Base-by-base conservation (phyloP, 2,797 vertebrate species). In the Hapalemur alaotrensis region DNA sequence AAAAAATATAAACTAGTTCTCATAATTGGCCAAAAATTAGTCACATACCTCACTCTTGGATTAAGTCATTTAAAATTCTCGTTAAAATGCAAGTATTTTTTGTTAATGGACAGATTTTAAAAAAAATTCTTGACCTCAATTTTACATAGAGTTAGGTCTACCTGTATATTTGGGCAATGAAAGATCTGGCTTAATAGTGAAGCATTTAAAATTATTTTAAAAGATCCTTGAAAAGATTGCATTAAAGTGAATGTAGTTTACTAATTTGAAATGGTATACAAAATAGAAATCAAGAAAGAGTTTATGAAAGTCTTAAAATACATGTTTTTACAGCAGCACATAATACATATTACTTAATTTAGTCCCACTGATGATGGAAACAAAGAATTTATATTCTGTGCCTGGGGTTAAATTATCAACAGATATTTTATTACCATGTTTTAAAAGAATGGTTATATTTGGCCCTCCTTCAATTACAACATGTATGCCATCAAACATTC, bases 401-500 rank as follows among this genome's bases (percentile, higher is more conserved):
- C 99, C 99, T 25, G 99, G 98, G 83, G 92, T 98, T 94, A 99
- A 98, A 89, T 98, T 98, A 84, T 87, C 96, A 57, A 99, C 25
- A 15, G 89, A 96, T 93, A 98, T 93, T 95, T 98, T 98, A 23
- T 97, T 96, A 96, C 98, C 95, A 0, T 70, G 97, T 32, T 97
- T 83, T 80, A 98, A 95, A 91, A 98, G 83, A 35, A 97, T 94
- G 7, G 98, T 98, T 91, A 95, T 93, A 80, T 98, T 98, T 88
- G 95, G 98, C 14, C 97, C 96, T 93, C 92, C 96, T 85, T 97
- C 97, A 22, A 35, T 97, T 93, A 85, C 97, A 98, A 99, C 94
- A 95, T 97, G 97, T 67, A 99, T 59, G 4, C 99, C 99, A 97
- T 99, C 99, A 95, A 98, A 99, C 80, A 99, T 72, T 94, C 99